phyloP scores from a whole-genome alignment of 1,140 invertebrate genomes.

The Monomorium pharaonis region DNA sequence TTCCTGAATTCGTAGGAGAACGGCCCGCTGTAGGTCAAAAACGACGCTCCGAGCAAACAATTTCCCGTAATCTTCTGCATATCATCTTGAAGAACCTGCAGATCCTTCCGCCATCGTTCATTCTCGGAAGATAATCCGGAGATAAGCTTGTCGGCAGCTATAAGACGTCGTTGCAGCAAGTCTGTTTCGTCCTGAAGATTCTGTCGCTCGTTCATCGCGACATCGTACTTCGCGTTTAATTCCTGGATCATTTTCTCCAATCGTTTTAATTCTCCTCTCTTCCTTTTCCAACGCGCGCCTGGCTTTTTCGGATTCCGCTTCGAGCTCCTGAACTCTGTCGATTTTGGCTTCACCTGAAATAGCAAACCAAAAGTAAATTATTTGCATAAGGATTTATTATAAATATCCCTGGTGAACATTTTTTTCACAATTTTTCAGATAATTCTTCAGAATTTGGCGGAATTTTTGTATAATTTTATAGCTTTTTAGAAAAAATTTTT shows the following conservation, averaged over 20 bases:
- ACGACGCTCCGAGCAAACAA: conserved; percentile 92
- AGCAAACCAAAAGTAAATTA: neutral
- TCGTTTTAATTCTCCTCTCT: conserved; percentile 90
- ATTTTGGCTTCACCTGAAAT: conserved; percentile 90
- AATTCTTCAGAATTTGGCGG: neutral
- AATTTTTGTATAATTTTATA: too few species aligned
- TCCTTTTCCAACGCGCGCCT: conserved; percentile 91
- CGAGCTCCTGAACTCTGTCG: conserved; percentile 91
- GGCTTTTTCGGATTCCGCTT: conserved; percentile 87
- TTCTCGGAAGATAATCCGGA: conserved; percentile 93
- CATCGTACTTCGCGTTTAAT: conserved; percentile 91
- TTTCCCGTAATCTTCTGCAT: conserved; percentile 91
- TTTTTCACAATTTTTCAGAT: too few species aligned
- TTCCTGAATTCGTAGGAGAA: conserved; percentile 94
- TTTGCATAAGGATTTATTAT: neutral
- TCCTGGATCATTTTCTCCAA: conserved; percentile 89
- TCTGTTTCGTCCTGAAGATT: conserved; percentile 94
- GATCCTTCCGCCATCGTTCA: conserved; percentile 90
- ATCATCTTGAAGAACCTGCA: conserved; percentile 89
- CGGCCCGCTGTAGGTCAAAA: conserved; percentile 94
- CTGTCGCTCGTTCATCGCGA: conserved; percentile 90
- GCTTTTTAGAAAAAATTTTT: too few species aligned
- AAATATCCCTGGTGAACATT: too few species aligned
- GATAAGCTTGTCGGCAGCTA: conserved; percentile 94
- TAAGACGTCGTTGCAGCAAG: conserved; percentile 91